Conservation (phyloP, 2,888 invertebrate species). For the Drosophila subsilvestris region DNA sequence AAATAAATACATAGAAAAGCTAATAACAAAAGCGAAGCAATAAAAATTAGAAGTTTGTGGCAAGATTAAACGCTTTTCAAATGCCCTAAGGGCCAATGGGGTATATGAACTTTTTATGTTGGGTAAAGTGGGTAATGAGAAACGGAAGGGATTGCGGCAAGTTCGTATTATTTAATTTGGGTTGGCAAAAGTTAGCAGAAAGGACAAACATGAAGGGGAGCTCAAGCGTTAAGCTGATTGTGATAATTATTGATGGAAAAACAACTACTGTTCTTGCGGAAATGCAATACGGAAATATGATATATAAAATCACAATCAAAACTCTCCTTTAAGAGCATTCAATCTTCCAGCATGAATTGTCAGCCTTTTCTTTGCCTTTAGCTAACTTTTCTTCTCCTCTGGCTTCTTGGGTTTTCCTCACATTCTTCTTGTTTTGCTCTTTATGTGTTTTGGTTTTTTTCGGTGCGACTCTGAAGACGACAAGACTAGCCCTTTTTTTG, state of each 20-base stretch:
- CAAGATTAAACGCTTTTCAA: slow-evolving; percentile 69
- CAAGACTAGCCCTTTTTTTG: slow-evolving; percentile 72
- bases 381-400: slow-evolving; percentile 11
- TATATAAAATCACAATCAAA: too few species aligned
- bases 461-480: slow-evolving; percentile 45
- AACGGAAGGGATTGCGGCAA: slow-evolving; percentile 8
- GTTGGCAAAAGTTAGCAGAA: neutral
- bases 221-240: neutral
- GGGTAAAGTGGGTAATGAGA: slow-evolving; percentile 15
- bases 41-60: slow-evolving; percentile 76
- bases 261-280: too few species aligned
- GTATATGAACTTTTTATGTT: neutral
- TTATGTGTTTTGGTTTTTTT: slow-evolving; percentile 33
- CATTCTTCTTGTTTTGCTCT: slow-evolving; percentile 14
- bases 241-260: neutral
- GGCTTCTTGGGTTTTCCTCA: slow-evolving; percentile 23
- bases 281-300: neutral
- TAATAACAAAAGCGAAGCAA: slow-evolving; percentile 65
- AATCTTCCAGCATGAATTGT: neutral
- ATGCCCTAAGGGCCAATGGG: slow-evolving; percentile 17
- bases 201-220: neutral
- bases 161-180: neutral
- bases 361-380: neutral
- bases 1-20: slow-evolving; percentile 48
- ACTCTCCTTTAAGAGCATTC: neutral